phyloP scores from a whole-genome alignment of 2,113 vertebrate genomes.

The Panthera uncia region DNA sequence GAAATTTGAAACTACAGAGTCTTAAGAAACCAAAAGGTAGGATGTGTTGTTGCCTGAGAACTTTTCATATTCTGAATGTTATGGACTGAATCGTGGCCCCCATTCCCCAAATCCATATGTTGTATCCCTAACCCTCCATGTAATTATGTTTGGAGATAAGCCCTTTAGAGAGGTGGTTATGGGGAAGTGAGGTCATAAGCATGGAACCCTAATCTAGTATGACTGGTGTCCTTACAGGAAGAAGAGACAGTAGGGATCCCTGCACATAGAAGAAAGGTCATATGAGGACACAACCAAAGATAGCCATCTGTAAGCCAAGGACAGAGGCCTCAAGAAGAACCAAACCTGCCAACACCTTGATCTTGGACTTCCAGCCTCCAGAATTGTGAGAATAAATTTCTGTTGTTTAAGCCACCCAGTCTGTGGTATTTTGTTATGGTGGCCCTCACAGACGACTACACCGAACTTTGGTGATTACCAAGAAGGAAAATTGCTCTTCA shows the following conservation, averaged over 20 bases:
- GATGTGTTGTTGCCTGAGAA: conserved; percentile 64
- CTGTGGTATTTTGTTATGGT: not conserved
- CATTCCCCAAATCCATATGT: not conserved
- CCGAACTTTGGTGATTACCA: conserved; percentile 3
- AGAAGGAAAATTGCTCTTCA: conserved; percentile 64
- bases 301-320: not conserved
- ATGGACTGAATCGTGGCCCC: not conserved
- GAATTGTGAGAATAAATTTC: not conserved
- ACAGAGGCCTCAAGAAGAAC: not conserved
- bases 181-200: not conserved
- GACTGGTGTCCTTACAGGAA: not conserved
- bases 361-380: not conserved
- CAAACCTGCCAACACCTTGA: not conserved
- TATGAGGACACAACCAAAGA: not conserved
- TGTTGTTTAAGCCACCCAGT: not conserved
- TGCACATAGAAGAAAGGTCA: not conserved
- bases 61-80: conserved; percentile 51
- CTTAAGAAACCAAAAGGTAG: not conserved
- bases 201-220: not conserved
- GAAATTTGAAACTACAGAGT: not conserved
- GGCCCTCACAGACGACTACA: not conserved
- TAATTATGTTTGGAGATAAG: not conserved
- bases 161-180: not conserved
- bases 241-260: not conserved
- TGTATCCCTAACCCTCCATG: not conserved